Conservation (phyloP, 1,140 invertebrate species). For the Halesus radiatus region DNA sequence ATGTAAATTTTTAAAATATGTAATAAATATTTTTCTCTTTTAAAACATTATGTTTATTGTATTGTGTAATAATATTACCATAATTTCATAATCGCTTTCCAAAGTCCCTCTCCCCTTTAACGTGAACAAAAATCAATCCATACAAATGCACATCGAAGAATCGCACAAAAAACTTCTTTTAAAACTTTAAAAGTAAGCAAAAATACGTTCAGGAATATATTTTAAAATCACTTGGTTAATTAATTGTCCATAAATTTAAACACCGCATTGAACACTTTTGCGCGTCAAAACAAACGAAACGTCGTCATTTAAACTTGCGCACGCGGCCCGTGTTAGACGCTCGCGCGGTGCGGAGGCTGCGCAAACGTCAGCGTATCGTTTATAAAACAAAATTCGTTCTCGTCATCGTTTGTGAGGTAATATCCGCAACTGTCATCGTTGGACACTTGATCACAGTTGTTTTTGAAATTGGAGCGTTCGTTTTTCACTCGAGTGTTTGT, state of each 20-base stretch:
- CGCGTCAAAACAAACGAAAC: neutral
- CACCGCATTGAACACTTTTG: neutral
- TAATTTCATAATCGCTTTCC: too few relatives aligned
- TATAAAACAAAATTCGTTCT: conserved; percentile 64
- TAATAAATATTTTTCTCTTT: too few relatives aligned
- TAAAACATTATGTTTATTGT: too few relatives aligned
- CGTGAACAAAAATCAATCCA: too few relatives aligned
- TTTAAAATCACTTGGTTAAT: conserved; percentile 29
- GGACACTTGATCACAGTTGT: conserved; percentile 61
- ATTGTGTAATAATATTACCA: too few relatives aligned
- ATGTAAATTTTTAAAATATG: too few relatives aligned
- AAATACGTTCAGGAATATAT: conserved; percentile 34
- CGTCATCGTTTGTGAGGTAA: conserved; percentile 65
- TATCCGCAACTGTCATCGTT: conserved; percentile 69
- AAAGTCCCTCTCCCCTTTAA: too few relatives aligned
- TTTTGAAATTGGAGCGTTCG: conserved; percentile 16
- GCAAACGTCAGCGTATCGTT: conserved; percentile 67
- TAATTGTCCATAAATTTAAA: neutral
- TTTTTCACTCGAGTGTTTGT: conserved; percentile 17
- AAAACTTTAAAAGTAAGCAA: conserved; percentile 31
- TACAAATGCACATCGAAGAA: conserved; percentile 12
- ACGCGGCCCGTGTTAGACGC: conserved; percentile 57
- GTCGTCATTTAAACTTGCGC: neutral
- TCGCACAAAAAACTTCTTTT: conserved; percentile 26
- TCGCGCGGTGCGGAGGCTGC: conserved; percentile 65